Percentiles rank a stretch among this genome's conserved stretches.
Evolutionary conservation across 30 jellyfish, hydroid and myxozoan species (phyloP).

Genomic region (Aurelia aurita): DNA sequence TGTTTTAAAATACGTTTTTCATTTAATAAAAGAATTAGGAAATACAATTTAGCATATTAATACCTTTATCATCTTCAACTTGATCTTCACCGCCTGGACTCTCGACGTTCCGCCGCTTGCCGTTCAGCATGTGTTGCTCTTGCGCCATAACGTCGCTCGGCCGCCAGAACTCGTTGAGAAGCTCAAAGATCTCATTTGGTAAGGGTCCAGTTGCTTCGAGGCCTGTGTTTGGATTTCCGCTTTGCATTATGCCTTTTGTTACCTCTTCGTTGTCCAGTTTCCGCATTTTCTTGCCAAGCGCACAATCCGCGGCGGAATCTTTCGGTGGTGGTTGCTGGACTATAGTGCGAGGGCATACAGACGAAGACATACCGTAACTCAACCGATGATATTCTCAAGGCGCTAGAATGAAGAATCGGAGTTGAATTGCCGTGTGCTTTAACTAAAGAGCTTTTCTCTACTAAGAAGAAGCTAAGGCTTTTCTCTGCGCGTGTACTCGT

Average conservation of each 20-base stretch:
- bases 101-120: conserved; percentile 90
- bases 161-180: conserved; percentile 98
- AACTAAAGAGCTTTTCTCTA: too few species aligned
- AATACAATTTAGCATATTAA: not conserved
- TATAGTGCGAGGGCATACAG: conserved; percentile 77
- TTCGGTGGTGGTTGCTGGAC: conserved; percentile 74
- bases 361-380: conserved; percentile 71
- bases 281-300: conserved; percentile 71
- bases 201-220: conserved; percentile 96
- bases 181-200: conserved; percentile 97
- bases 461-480: too few species aligned
- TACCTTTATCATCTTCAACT: conserved; percentile 98
- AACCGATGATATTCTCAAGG: conserved; percentile 8
- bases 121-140: conserved; percentile 91
- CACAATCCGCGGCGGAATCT: conserved; percentile 79
- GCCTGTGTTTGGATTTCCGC: conserved; percentile 61
- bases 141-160: conserved; percentile 92
- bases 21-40: not conserved
- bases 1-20: too few species aligned
- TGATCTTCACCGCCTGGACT: conserved; percentile 94
- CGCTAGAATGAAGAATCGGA: conserved; percentile 24
- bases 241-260: conserved; percentile 61
- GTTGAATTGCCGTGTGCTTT: not conserved
- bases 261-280: conserved; percentile 67
- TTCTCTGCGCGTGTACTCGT: not conserved